These are phyloP conservation scores for Lonchura striata DNA, from an alignment of 2,113 vertebrate genomes.

Conservation along the genomic window DNA sequence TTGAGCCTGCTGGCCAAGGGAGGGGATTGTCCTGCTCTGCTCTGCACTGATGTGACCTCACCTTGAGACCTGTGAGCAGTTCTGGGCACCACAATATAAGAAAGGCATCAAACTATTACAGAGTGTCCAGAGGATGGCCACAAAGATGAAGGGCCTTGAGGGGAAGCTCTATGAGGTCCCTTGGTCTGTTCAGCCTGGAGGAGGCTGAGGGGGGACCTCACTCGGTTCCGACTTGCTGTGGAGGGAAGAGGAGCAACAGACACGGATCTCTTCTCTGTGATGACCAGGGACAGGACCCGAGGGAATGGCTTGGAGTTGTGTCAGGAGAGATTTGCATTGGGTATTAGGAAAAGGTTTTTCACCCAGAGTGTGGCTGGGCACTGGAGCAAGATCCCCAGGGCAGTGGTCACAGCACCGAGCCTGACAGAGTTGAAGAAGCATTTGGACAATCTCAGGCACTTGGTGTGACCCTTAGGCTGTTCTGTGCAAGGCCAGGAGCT, in stretches of 20 bases:
- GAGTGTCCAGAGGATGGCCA: not conserved
- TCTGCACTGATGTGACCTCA: not conserved
- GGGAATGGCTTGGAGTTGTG: not conserved
- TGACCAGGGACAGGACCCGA: accelerated
- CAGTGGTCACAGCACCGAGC: not conserved
- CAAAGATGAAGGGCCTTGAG: not conserved
- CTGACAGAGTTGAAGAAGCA: accelerated
- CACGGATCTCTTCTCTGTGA: not conserved
- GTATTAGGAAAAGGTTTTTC: not conserved
- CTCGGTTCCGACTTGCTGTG: accelerated
- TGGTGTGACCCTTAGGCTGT: not conserved
- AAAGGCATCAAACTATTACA: not conserved
- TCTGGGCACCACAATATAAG: not conserved
- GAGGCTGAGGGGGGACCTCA: not conserved
- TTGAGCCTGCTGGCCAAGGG: not conserved
- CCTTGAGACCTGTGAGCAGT: not conserved
- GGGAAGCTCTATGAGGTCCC: not conserved
- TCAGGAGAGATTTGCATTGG: not conserved
- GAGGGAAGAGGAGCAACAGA: not conserved
- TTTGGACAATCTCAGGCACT: not conserved
- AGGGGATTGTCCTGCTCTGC: not conserved
- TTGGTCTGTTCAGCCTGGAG: not conserved
- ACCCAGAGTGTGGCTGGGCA: not conserved
- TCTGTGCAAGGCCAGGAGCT: not conserved
- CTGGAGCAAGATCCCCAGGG: not conserved